phyloP scores from a whole-genome alignment of 2,797 vertebrate genomes.

The Babyrousa celebensis region DNA sequence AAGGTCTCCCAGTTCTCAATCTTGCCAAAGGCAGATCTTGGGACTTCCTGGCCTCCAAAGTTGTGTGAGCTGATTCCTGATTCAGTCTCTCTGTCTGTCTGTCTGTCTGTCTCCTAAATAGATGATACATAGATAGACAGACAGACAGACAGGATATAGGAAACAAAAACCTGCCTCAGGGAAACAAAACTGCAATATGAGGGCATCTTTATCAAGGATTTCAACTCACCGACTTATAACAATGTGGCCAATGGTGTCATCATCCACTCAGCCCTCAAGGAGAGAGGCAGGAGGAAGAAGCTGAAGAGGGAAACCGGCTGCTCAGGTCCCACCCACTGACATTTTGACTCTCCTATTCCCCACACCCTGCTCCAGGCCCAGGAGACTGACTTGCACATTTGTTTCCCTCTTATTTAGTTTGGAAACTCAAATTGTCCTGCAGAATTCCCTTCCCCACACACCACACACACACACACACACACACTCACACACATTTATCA shows the following conservation, averaged over 20 bases:
- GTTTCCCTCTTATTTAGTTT: slow-evolving; percentile 63
- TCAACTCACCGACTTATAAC: slow-evolving; percentile 98
- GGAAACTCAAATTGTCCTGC: background rate
- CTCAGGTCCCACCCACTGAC: background rate
- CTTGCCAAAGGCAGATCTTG: background rate
- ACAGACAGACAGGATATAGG: background rate
- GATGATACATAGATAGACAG: background rate
- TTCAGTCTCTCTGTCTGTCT: too few species aligned
- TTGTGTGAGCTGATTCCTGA: background rate
- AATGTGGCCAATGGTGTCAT: slow-evolving; percentile 97
- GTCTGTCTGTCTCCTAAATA: background rate
- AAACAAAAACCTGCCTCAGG: background rate
- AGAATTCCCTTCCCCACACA: background rate
- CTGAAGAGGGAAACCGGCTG: slow-evolving; percentile 84
- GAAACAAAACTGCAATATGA: slow-evolving; percentile 80
- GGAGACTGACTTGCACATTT: slow-evolving; percentile 24
- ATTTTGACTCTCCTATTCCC: background rate
- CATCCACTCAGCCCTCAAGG: slow-evolving; percentile 98
- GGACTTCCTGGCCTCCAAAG: background rate
- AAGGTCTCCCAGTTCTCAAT: background rate
- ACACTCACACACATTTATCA: background rate
- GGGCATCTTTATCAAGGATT: slow-evolving; percentile 99
- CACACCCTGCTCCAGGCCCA: background rate
- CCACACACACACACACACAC: background rate
- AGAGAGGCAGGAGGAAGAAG: slow-evolving; percentile 98